Conservation (phyloP, 2,888 invertebrate genomes). For the Prostheceraeus crozeri region DNA sequence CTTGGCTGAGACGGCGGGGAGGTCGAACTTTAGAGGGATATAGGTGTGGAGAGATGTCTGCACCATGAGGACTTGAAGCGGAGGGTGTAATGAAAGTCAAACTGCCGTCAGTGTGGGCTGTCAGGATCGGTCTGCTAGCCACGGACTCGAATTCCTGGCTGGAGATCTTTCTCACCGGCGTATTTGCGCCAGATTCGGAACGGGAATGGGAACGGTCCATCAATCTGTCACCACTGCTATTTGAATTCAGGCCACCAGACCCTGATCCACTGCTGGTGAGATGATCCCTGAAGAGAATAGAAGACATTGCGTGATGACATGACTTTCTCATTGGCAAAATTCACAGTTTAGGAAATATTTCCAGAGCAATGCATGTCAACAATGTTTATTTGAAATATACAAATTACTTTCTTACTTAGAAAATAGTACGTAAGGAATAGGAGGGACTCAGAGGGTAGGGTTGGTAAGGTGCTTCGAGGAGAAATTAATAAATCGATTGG, state of each 20-base stretch:
- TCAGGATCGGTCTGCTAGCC: slow-evolving; percentile 72
- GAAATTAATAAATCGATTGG: too few relatives aligned
- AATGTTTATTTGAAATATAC: too few relatives aligned
- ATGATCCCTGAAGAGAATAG: background rate
- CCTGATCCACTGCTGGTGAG: slow-evolving; percentile 2
- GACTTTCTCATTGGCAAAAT: too few relatives aligned
- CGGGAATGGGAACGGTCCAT: slow-evolving; percentile 60
- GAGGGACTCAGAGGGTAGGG: too few relatives aligned
- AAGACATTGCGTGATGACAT: too few relatives aligned
- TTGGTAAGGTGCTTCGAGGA: too few relatives aligned
- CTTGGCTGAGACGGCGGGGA: slow-evolving; percentile 24
- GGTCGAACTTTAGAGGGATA: background rate
- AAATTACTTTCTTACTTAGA: too few relatives aligned
- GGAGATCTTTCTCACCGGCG: slow-evolving; percentile 83
- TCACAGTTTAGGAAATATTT: too few relatives aligned
- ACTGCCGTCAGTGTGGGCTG: slow-evolving; percentile 73
- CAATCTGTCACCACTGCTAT: background rate
- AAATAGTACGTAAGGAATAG: too few relatives aligned
- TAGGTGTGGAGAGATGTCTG: slow-evolving; percentile 1
- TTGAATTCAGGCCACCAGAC: background rate
- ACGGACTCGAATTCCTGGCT: slow-evolving; percentile 81
- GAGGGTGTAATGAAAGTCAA: slow-evolving; percentile 69
- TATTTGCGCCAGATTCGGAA: slow-evolving; percentile 77
- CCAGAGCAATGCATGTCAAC: too few relatives aligned
- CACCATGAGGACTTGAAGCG: background rate